Conservation (phyloP, 2,113 vertebrate species). For the Oenanthe melanoleuca region DNA sequence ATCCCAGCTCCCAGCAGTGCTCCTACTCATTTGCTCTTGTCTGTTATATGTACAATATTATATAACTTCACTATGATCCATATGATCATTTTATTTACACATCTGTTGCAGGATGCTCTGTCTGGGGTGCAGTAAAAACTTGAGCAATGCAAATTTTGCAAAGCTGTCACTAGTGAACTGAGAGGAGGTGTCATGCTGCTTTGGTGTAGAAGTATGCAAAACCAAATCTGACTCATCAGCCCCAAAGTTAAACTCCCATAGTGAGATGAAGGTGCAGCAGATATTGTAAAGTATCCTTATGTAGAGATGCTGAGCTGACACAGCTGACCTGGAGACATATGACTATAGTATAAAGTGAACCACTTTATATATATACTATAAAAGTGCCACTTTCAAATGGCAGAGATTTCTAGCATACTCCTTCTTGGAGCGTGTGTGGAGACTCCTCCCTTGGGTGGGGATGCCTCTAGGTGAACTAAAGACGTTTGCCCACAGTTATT, state of each 20-base stretch:
- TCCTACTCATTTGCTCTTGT: not conserved
- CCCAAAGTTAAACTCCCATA: not conserved
- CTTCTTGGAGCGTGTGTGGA: rapidly evolving
- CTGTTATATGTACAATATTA: not conserved
- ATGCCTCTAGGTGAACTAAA: not conserved
- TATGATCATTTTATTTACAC: not conserved
- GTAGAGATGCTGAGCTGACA: not conserved
- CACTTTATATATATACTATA: not conserved
- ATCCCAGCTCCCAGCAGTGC: not conserved
- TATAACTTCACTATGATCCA: not conserved
- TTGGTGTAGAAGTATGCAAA: not conserved
- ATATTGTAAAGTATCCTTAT: not conserved
- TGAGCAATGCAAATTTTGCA: not conserved
- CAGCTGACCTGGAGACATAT: not conserved
- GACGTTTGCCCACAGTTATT: not conserved
- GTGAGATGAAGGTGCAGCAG: not conserved
- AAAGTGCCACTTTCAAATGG: not conserved
- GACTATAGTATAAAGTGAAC: not conserved
- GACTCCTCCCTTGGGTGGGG: not conserved
- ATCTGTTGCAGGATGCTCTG: not conserved
- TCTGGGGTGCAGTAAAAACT: not conserved
- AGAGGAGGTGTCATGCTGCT: not conserved
- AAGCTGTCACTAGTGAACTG: not conserved
- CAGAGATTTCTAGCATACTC: not conserved
- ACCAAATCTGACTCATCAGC: not conserved